These are phyloP conservation scores for Champsocephalus gunnari DNA, from an alignment of 2,797 vertebrate species.

Conservation along the genomic window DNA sequence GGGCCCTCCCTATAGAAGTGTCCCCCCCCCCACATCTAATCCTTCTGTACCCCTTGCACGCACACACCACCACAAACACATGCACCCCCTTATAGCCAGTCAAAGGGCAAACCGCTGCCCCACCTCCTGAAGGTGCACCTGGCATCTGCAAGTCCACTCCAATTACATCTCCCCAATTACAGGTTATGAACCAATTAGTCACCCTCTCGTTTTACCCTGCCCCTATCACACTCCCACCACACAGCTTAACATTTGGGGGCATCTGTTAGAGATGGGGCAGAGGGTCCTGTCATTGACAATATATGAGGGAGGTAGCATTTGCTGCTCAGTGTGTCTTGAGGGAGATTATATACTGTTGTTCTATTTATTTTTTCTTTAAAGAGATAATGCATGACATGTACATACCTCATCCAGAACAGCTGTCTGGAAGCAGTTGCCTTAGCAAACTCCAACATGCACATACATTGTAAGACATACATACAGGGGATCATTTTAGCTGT, in stretches of 20 bases:
- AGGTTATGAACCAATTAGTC: conserved; percentile 86
- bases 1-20: conserved; percentile 45
- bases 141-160: conserved; percentile 81
- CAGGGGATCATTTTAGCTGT: conserved; percentile 78
- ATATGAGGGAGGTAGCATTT: conserved; percentile 24
- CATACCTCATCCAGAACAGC: conserved; percentile 67
- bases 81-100: conserved; percentile 61
- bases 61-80: conserved; percentile 38
- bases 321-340: conserved; percentile 27
- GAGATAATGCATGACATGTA: conserved; percentile 66
- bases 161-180: conserved; percentile 86
- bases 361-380: conserved; percentile 12
- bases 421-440: conserved; percentile 63
- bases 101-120: conserved; percentile 78
- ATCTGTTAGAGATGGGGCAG: conserved; percentile 72
- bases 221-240: conserved; percentile 62
- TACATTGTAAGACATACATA: conserved; percentile 71
- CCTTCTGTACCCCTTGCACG: conserved; percentile 29
- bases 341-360: conserved; percentile 23
- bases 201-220: conserved; percentile 86
- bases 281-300: conserved; percentile 43
- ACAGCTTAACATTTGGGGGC: conserved; percentile 67
- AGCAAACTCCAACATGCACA: conserved; percentile 72
- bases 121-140: conserved; percentile 82
- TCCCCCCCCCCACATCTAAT: conserved; percentile 40